Evolutionary conservation across 2,888 invertebrate genomes (phyloP).

Genomic region (Polylopha cassiicola): DNA sequence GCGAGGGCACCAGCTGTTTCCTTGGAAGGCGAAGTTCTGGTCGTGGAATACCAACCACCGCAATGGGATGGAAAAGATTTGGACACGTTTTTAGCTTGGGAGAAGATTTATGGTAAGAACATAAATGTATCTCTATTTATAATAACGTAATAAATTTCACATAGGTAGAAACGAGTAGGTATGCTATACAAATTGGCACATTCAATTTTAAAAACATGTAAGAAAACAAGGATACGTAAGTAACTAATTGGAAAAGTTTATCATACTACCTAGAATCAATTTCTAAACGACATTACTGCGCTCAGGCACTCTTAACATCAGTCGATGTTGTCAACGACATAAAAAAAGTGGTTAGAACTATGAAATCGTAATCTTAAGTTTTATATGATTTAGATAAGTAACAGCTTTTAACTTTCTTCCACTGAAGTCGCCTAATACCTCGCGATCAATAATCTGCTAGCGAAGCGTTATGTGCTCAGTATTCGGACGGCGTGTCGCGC

Average conservation of each 20-base stretch:
- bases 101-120: constrained; percentile 67
- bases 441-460: constrained; percentile 41
- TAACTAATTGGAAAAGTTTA: too few relatives aligned
- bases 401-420: constrained; percentile 20
- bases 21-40: constrained; percentile 80
- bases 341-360: too few relatives aligned
- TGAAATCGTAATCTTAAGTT: too few relatives aligned
- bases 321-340: too few relatives aligned
- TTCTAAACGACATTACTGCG: too few relatives aligned
- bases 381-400: constrained; percentile 4
- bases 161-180: too few relatives aligned
- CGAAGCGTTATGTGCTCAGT: constrained; percentile 44
- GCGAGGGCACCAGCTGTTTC: constrained; percentile 75
- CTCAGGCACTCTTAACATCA: too few relatives aligned
- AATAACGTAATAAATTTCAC: constrained; percentile 23
- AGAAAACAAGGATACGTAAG: too few relatives aligned
- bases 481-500: constrained; percentile 52
- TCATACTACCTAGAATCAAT: too few relatives aligned
- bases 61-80: constrained; percentile 75
- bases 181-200: too few relatives aligned
- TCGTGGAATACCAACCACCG: constrained; percentile 77
- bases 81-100: constrained; percentile 67
- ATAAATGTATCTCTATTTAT: constrained; percentile 1
- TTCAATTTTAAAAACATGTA: too few relatives aligned
- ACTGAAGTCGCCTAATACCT: constrained; percentile 15